These are phyloP conservation scores for Propithecus coquereli DNA, from an alignment of 2,113 vertebrate genomes.

Conservation along the genomic window DNA sequence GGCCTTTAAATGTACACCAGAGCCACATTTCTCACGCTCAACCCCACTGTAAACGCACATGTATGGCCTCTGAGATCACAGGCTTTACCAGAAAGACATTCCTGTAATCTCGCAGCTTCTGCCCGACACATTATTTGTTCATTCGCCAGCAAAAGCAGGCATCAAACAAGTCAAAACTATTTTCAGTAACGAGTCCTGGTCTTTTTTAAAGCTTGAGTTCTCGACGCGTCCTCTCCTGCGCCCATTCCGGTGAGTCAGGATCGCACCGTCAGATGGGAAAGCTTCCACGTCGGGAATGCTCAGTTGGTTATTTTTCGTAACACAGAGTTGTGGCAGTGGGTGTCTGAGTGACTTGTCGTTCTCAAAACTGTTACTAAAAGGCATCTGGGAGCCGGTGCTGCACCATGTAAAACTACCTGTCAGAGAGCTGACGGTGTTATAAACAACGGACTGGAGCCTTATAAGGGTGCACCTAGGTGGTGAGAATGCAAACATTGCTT, in stretches of 20 bases:
- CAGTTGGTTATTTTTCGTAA: slow-evolving; percentile 69
- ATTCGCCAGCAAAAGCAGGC: slow-evolving; percentile 82
- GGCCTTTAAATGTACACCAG: slow-evolving; percentile 72
- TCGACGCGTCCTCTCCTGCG: slow-evolving; percentile 39
- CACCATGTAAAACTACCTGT: slow-evolving; percentile 61
- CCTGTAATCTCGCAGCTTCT: slow-evolving; percentile 87
- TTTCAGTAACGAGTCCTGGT: slow-evolving; percentile 73
- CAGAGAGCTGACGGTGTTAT: slow-evolving; percentile 7
- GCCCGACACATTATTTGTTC: slow-evolving; percentile 86
- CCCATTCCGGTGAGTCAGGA: slow-evolving; percentile 53
- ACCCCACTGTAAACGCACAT: slow-evolving; percentile 78
- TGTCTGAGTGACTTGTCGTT: slow-evolving; percentile 70
- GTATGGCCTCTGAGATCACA: slow-evolving; percentile 88
- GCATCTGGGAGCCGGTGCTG: slow-evolving; percentile 56
- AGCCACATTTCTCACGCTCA: slow-evolving; percentile 77
- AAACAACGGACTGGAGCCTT: slow-evolving; percentile 46
- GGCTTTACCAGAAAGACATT: slow-evolving; percentile 82
- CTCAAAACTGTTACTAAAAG: slow-evolving; percentile 61
- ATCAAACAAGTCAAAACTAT: slow-evolving; percentile 76
- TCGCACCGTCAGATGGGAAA: slow-evolving; percentile 51
- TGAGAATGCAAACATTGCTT: slow-evolving; percentile 53
- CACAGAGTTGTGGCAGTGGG: slow-evolving; percentile 53
- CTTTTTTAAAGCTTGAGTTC: slow-evolving; percentile 74
- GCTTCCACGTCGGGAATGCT: not conserved
- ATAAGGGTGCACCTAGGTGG: not conserved